Base-by-base conservation (phyloP, 2,888 invertebrate genomes). In the Macropis europaea region DNA sequence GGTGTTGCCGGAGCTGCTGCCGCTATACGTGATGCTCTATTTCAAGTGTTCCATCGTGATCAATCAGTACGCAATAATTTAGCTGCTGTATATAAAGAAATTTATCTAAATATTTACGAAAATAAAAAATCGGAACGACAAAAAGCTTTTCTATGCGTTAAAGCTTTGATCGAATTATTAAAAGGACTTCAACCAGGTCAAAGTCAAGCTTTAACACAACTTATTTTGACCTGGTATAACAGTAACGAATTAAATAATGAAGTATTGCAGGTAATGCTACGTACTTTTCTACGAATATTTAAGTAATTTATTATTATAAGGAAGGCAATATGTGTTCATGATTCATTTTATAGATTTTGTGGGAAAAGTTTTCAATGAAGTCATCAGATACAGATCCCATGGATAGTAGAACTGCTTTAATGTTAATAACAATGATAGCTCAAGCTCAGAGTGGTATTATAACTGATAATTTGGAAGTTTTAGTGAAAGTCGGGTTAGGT, bases 281-380 rank as follows among this genome's bases (percentile, higher is more conserved):
- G 15, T 17, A 22, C 2, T 9, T 28, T 11, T 26, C 4, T 13
- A 7, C 5, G 15, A 13, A 22, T 3, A n/a, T 28, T 11, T 26
- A 47, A 22, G 2, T 3, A 5, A 0, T 19, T 42, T 5, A 13
- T 7, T 2, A 3, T 4, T 13, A 45, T 15, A 28, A n/a, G 2
- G 7, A 9, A 40, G 9, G 6, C n/a, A n/a, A 26, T 2, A 15
- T 36, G n/a, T 22, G 26, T 7, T 26, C 28, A 9, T 43, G 26
- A 17, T 43, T 40, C 88, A 71, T 72, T 67, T 92, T 34, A 66
- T 91, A 96, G 92, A 93, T 96, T 9, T 91, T 98, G 67, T 98
- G 97, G 95, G 95, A 97, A 89, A 94, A 94, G 83, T 97, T 96
- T 86, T 93, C 96, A 0, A 92, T 95, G 82, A 94, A 95, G 86